Conservation (phyloP, 2,797 vertebrate species). For the Micromesistius poutassou region DNA sequence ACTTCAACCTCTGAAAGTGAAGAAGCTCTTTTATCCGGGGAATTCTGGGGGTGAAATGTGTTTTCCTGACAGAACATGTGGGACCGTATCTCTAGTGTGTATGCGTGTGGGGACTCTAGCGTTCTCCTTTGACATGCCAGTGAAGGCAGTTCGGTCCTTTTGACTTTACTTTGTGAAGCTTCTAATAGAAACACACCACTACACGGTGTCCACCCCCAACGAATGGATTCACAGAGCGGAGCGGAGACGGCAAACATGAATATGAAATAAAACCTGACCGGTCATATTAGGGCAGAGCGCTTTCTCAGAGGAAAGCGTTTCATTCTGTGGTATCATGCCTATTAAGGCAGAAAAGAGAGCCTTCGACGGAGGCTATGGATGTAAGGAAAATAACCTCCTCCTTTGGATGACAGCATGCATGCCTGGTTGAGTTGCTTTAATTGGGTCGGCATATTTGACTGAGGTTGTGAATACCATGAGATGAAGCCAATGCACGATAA, state of each 20-base stretch:
- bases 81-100: not conserved
- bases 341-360: not conserved
- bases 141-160: not conserved
- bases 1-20: too few species aligned
- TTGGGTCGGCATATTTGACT: not conserved
- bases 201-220: not conserved
- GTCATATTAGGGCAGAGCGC: not conserved
- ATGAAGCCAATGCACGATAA: not conserved
- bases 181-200: not conserved
- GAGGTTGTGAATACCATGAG: not conserved
- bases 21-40: too few species aligned
- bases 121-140: not conserved
- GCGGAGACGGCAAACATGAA: not conserved
- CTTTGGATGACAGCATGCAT: not conserved
- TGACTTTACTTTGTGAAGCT: not conserved
- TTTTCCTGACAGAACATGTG: too few species aligned
- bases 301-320: not conserved
- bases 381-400: not conserved
- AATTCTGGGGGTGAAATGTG: too few species aligned
- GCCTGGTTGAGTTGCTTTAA: not conserved
- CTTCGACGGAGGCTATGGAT: not conserved
- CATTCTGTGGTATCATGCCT: not conserved
- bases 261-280: not conserved
- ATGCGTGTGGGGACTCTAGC: not conserved
- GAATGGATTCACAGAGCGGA: too few species aligned